These are phyloP conservation scores for Drosophila bipectinata DNA, from an alignment of 1,140 invertebrate species.

Conservation along the genomic window DNA sequence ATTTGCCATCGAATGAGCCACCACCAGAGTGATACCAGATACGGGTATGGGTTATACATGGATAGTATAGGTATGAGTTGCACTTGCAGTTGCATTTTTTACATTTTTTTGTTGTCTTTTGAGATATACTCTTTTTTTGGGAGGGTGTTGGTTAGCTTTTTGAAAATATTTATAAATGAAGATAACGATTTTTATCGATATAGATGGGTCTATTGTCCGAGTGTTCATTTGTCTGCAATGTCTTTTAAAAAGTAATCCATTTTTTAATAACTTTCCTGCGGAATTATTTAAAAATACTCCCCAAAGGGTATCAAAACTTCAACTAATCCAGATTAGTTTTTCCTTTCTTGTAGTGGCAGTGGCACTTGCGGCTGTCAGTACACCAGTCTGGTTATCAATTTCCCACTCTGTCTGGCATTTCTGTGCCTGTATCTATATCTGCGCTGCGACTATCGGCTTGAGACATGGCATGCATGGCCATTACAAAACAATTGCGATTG, in stretches of 20 bases:
- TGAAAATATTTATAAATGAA: too few relatives aligned
- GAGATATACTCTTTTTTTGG: neutral
- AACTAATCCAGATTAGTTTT: neutral
- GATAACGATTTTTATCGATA: too few relatives aligned
- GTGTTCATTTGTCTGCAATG: too few relatives aligned
- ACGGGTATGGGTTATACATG: constrained; percentile 1
- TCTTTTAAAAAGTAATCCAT: too few relatives aligned
- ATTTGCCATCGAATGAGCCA: constrained; percentile 79
- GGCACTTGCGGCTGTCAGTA: constrained; percentile 33
- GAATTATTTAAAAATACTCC: too few relatives aligned
- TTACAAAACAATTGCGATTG: constrained; percentile 80
- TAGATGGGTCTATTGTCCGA: too few relatives aligned
- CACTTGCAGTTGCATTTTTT: constrained; percentile 33
- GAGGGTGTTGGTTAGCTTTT: too few relatives aligned
- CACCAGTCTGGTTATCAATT: constrained; percentile 69
- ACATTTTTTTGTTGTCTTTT: neutral
- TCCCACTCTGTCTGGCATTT: constrained; percentile 27
- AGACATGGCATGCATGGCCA: constrained; percentile 51
- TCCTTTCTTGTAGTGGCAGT: neutral
- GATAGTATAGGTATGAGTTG: neutral
- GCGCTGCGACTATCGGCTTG: constrained; percentile 8
- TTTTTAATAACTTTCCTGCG: too few relatives aligned
- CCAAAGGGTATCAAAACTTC: neutral
- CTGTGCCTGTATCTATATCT: neutral
- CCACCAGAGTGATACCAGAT: constrained; percentile 41